phyloP scores from a whole-genome alignment of 2,888 invertebrate species.

The Unio delphinus region DNA sequence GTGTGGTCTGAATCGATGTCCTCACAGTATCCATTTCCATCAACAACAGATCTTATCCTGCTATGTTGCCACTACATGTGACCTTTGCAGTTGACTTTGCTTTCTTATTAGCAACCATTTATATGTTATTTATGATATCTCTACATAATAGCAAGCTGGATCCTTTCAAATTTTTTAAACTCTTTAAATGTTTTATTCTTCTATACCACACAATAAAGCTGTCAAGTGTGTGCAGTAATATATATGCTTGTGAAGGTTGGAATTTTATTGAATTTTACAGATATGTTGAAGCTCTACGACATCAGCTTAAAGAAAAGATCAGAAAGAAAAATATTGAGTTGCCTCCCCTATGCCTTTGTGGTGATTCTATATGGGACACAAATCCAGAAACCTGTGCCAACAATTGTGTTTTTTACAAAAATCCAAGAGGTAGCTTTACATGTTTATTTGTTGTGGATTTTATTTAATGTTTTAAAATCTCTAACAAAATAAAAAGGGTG shows the following conservation, averaged over 20 bases:
- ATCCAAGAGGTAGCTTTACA: constrained; percentile 63
- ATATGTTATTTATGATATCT: too few species aligned
- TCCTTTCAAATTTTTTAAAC: neutral
- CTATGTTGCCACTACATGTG: too few species aligned
- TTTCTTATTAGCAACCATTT: too few species aligned
- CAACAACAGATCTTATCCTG: too few species aligned
- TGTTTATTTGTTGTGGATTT: constrained; percentile 7
- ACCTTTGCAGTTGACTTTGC: too few species aligned
- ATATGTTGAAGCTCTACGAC: constrained; percentile 64
- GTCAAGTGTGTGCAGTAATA: neutral
- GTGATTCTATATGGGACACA: constrained; percentile 65
- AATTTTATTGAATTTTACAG: constrained; percentile 32
- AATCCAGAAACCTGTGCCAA: constrained; percentile 70
- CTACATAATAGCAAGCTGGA: neutral
- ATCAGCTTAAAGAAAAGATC: constrained; percentile 60
- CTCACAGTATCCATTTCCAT: too few species aligned
- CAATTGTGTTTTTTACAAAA: constrained; percentile 70
- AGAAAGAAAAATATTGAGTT: constrained; percentile 54
- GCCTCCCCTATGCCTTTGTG: constrained; percentile 67
- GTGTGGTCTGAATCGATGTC: too few species aligned
- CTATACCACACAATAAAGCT: too few species aligned
- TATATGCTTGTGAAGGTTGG: neutral
- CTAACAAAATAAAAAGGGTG: too few species aligned
- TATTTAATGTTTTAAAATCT: constrained; percentile 15
- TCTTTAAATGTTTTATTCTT: too few species aligned